Conservation (phyloP, 2,113 vertebrate genomes). For the Myodes glareolus region DNA sequence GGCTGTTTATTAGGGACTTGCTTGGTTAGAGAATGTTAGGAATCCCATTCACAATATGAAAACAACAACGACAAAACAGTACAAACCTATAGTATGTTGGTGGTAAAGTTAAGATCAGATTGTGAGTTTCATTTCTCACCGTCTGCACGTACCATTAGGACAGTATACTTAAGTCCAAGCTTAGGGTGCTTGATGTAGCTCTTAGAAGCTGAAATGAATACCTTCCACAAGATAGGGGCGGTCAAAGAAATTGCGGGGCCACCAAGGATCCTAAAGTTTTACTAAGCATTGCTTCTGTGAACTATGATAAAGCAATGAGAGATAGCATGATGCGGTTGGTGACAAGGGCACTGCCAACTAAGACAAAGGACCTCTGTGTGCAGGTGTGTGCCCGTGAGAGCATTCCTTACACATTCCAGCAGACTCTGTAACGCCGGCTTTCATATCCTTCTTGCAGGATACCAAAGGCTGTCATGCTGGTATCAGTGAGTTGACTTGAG, state of each 20-base stretch:
- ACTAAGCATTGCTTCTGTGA: neutral
- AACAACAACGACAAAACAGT: neutral
- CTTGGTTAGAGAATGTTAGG: constrained; percentile 12
- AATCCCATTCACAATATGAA: constrained; percentile 57
- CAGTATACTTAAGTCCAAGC: neutral
- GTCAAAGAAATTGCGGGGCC: neutral
- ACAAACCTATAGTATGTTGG: neutral
- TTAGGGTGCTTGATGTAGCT: neutral
- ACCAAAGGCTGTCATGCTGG: constrained; percentile 17
- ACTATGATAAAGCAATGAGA: neutral
- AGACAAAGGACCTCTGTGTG: neutral
- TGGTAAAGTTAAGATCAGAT: neutral
- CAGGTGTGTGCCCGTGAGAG: accelerated
- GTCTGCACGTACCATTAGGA: neutral
- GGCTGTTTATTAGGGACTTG: constrained; percentile 57
- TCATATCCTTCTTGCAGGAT: constrained; percentile 61
- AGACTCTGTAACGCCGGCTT: constrained; percentile 43
- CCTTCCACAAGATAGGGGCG: neutral
- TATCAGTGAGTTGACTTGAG: constrained; percentile 36
- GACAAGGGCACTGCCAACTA: neutral
- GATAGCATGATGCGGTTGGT: neutral
- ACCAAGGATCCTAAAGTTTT: neutral
- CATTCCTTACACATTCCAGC: neutral
- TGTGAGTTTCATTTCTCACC: neutral
- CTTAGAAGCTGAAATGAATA: neutral